These are phyloP conservation scores for Lepidocolaptes lacrymiger DNA, from an alignment of 2,797 vertebrate species.

Conservation along the genomic window DNA sequence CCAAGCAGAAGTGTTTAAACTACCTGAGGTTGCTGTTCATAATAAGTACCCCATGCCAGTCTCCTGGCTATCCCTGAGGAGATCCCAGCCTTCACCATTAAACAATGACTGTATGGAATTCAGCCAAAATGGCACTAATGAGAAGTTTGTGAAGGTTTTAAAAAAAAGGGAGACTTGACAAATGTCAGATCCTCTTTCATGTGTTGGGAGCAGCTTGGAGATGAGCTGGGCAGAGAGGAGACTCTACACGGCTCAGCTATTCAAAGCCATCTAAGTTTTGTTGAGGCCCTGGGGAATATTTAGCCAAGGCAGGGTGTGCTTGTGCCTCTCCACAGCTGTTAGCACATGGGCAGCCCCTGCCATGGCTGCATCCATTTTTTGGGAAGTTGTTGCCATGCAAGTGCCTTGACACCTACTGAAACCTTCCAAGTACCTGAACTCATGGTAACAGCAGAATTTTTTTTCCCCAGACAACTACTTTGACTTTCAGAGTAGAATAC, in stretches of 20 bases:
- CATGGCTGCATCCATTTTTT: accelerated
- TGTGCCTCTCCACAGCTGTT: background rate
- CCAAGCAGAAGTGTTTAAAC: background rate
- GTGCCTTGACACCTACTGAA: background rate
- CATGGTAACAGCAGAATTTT: background rate
- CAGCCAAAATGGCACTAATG: background rate
- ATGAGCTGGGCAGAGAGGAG: background rate
- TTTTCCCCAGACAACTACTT: background rate
- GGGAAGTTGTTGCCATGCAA: background rate
- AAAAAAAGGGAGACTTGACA: background rate
- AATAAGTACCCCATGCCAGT: background rate
- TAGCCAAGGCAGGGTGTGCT: background rate
- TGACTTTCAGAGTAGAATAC: background rate
- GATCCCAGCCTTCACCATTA: background rate
- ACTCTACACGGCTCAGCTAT: background rate
- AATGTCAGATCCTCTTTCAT: background rate
- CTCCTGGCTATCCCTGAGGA: background rate
- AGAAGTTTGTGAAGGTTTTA: background rate
- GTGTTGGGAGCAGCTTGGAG: background rate
- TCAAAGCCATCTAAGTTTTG: background rate
- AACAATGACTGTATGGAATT: background rate
- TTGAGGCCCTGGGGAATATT: background rate
- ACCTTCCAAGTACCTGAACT: background rate
- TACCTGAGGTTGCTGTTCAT: background rate
- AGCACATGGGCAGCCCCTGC: accelerated